These are phyloP conservation scores for Etheostoma nigrum DNA, from an alignment of 2,797 vertebrate genomes.

Conservation along the genomic window DNA sequence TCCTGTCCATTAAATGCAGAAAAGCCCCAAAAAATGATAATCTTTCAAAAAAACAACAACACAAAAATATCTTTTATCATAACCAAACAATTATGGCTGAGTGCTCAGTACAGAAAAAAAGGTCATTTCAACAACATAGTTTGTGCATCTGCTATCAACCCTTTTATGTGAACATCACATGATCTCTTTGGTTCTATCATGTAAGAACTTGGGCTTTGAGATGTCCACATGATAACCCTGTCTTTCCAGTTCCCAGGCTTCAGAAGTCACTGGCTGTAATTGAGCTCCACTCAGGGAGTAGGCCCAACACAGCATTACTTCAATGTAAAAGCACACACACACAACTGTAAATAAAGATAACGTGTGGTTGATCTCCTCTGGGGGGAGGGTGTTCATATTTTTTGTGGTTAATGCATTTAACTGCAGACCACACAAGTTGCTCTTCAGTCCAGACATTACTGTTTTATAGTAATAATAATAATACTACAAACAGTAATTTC, in stretches of 20 bases:
- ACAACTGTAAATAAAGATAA: slow-evolving; percentile 8
- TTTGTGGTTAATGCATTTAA: slow-evolving; percentile 12
- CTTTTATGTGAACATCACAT: slow-evolving; percentile 57
- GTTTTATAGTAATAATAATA: slow-evolving; percentile 24
- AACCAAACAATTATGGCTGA: slow-evolving; percentile 30
- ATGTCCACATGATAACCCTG: slow-evolving; percentile 71
- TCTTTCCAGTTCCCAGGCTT: slow-evolving; percentile 65
- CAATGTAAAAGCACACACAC: slow-evolving; percentile 32
- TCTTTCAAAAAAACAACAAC: no score
- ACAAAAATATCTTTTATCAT: slow-evolving; percentile 7
- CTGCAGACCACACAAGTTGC: slow-evolving; percentile 26
- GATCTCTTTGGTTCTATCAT: slow-evolving; percentile 50
- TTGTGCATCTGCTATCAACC: slow-evolving; percentile 27
- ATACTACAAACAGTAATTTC: slow-evolving; percentile 24
- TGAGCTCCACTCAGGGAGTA: slow-evolving; percentile 47
- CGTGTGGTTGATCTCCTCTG: slow-evolving; percentile 18
- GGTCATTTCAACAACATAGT: slow-evolving; percentile 11
- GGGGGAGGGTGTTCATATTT: not conserved
- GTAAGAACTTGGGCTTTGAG: slow-evolving; percentile 60
- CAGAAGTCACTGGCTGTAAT: slow-evolving; percentile 69
- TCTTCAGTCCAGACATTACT: slow-evolving; percentile 4
- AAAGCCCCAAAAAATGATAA: no score
- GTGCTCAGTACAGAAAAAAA: slow-evolving; percentile 5
- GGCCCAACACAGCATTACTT: slow-evolving; percentile 3
- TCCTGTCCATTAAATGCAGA: no score